Evolutionary conservation across 2,797 vertebrate genomes (phyloP).

Genomic region (Pelodytes ibericus): DNA sequence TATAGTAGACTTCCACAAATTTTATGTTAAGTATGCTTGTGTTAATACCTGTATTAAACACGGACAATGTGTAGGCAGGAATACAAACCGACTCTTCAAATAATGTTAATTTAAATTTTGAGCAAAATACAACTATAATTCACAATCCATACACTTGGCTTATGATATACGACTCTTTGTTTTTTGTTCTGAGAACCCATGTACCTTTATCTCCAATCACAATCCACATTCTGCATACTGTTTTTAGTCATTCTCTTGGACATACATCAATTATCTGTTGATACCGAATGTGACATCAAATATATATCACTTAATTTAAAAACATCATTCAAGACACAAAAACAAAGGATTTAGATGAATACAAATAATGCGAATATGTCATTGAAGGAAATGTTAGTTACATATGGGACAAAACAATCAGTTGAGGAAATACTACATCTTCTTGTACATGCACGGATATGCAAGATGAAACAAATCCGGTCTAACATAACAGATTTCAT

Average conservation of each 20-base stretch:
- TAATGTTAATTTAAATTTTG: not conserved
- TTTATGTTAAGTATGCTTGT: too few species aligned
- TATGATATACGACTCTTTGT: not conserved
- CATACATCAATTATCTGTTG: not conserved
- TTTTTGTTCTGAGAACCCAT: not conserved
- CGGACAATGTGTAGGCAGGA: too few species aligned
- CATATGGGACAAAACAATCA: not conserved
- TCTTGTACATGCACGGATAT: conserved; percentile 28
- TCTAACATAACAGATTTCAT: conserved; percentile 38
- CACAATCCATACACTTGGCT: not conserved
- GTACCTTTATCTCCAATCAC: not conserved
- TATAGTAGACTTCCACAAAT: too few species aligned
- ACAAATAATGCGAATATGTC: conserved; percentile 30
- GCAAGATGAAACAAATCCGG: conserved; percentile 30
- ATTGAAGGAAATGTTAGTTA: conserved; percentile 6
- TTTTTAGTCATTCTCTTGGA: not conserved
- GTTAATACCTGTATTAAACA: too few species aligned
- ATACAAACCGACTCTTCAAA: too few species aligned
- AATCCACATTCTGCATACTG: not conserved
- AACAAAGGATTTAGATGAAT: conserved; percentile 29
- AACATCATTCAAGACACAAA: conserved; percentile 5
- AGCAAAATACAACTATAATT: not conserved
- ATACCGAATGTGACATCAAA: conserved; percentile 1
- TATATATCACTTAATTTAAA: not conserved
- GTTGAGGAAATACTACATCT: conserved; percentile 23